A percentile compares a stretch with the other conserved stretches of the same genome.
phyloP scores from a whole-genome alignment of 2,888 invertebrate genomes.

The Anthoptus insignis region DNA sequence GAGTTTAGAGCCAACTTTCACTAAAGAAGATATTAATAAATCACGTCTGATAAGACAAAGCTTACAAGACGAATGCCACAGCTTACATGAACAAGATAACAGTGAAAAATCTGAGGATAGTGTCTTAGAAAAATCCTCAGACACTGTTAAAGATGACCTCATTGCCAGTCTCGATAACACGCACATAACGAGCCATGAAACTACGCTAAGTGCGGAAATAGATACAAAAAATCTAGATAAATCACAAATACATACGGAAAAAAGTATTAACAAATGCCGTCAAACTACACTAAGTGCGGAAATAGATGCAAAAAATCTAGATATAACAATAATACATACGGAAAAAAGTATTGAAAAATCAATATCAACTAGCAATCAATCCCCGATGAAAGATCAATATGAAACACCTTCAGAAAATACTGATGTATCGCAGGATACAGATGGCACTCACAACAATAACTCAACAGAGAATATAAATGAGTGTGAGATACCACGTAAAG shows the following conservation, averaged over 20 bases:
- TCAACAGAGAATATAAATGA: conserved; percentile 24
- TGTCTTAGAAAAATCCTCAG: conserved; percentile 54
- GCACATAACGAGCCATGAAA: conserved; percentile 49
- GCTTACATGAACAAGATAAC: conserved; percentile 6
- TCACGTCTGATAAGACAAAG: conserved; percentile 56
- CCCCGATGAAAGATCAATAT: too few species aligned
- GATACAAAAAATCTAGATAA: too few species aligned
- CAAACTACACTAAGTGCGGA: conserved; percentile 48
- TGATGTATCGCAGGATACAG: too few species aligned
- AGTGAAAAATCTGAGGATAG: conserved; percentile 51
- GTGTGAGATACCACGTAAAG: conserved; percentile 41
- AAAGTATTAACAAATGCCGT: too few species aligned
- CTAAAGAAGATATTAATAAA: conserved; percentile 62
- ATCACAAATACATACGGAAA: too few species aligned
- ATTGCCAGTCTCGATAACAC: conserved; percentile 45
- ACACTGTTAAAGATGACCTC: conserved; percentile 53
- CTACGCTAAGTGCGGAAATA: conserved; percentile 40
- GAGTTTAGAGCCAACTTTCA: conserved; percentile 73
- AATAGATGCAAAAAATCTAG: neutral
- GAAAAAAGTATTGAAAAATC: too few species aligned
- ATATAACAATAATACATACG: too few species aligned
- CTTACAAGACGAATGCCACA: conserved; percentile 33
- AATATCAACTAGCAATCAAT: too few species aligned
- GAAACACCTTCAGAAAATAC: too few species aligned
- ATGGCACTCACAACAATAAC: too few species aligned